phyloP scores from a whole-genome alignment of 1,140 invertebrate species.

The Sminthurides bifidus region DNA sequence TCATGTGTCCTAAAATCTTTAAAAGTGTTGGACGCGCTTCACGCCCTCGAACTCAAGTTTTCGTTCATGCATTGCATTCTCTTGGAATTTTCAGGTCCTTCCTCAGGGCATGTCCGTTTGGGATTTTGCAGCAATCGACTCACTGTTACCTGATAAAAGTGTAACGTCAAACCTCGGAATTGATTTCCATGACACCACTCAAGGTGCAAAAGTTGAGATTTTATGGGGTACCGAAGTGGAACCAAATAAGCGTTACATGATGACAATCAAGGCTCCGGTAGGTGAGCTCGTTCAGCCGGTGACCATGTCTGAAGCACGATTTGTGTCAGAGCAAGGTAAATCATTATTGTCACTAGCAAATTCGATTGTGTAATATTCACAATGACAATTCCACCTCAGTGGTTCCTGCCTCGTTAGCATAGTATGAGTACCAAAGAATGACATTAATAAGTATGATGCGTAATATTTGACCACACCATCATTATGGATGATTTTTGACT shows the following conservation, averaged over 20 bases:
- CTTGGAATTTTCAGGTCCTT: too few relatives aligned
- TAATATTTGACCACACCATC: too few relatives aligned
- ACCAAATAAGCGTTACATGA: constrained; percentile 40
- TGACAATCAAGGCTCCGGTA: constrained; percentile 67
- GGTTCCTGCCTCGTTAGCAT: too few relatives aligned
- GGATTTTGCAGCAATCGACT: constrained; percentile 61
- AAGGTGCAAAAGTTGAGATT: constrained; percentile 70
- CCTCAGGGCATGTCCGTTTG: constrained; percentile 62
- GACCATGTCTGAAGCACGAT: constrained; percentile 59
- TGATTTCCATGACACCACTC: constrained; percentile 89
- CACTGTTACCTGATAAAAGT: constrained; percentile 45
- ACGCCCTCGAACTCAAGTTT: too few relatives aligned
- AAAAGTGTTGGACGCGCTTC: too few relatives aligned
- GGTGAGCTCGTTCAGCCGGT: constrained; percentile 81
- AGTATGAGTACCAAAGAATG: too few relatives aligned
- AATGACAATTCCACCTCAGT: too few relatives aligned
- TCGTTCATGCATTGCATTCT: too few relatives aligned
- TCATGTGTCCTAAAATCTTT: too few relatives aligned
- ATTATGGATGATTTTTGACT: neutral
- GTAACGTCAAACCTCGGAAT: constrained; percentile 63
- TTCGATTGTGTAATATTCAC: too few relatives aligned
- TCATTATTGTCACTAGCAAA: constrained; percentile 1
- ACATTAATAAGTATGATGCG: too few relatives aligned
- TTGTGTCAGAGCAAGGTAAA: constrained; percentile 57
- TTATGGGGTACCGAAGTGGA: constrained; percentile 42